Evolutionary conservation across 2,113 vertebrate genomes (phyloP), one percentile per base, ranked within the genome.

Genomic region (Psittacara wagleri): DNA sequence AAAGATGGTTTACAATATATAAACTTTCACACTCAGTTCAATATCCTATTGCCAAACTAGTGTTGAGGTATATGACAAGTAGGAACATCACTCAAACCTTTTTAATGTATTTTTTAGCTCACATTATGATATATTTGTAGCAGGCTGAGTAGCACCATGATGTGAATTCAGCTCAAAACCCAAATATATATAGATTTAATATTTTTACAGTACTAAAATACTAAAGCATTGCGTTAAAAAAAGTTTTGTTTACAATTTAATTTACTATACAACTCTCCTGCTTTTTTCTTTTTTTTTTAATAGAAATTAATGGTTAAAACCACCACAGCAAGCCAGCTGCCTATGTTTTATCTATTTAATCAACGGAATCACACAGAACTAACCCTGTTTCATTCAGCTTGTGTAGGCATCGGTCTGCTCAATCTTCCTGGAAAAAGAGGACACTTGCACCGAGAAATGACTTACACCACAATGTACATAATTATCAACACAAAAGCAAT

Each of bases 51-150:
- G 99, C 99, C 99, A 99, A 99, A 98, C 98, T 99, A 99, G 98
- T 98, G 99, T 98, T 99, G 99, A 99, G 99, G 99, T 99, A 99
- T 99, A 99, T 99, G 98, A 98, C 98, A 98, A 98, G 97, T 98
- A 99, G 98, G 98, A 98, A 98, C 98, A 98, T 98, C 98, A 98
- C 98, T 98, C 98, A 99, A 98, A 98, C 98, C 97, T 98, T 97
- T 97, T 97, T 98, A 97, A 97, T 97, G 96, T 97, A 97, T 96
- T 97, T 97, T 97, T 98, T 97, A 98, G 96, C 98, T 99, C 99
- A 99, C 99, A 99, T 99, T 99, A 98, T 96, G 97, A 97, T 97
- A 98, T 98, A 96, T 98, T 97, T 98, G 97, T 98, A 99, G 98
- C 98, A 99, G 98, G 98, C 98, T 98, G 98, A 98, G 98, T 99